Evolutionary conservation across 2,888 invertebrate species (phyloP).

Genomic region (Pachliopta kotzebuea): DNA sequence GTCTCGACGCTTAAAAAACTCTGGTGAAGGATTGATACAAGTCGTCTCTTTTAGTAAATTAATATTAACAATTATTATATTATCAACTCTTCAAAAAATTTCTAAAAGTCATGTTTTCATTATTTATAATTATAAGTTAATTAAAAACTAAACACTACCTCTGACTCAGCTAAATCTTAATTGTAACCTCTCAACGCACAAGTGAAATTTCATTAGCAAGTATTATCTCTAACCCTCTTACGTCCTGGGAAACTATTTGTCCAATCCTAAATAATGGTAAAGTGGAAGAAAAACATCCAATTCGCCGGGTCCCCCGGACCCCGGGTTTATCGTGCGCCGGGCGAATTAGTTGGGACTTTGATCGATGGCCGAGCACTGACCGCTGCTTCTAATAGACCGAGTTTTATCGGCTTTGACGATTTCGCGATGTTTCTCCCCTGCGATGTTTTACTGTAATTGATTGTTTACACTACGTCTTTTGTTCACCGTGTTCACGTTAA

Average conservation of each 20-base stretch:
- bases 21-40: no score
- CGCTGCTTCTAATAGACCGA: conserved; percentile 40
- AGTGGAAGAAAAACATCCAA: conserved; percentile 55
- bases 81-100: no score
- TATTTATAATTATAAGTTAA: background rate
- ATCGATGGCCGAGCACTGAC: conserved; percentile 41
- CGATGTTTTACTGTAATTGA: conserved; percentile 20
- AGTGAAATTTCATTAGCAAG: conserved; percentile 28
- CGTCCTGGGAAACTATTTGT: conserved; percentile 59
- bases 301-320: conserved; percentile 46
- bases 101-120: background rate
- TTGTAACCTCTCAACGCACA: conserved; percentile 14
- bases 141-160: background rate
- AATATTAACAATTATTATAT: no score
- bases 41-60: no score
- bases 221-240: conserved; percentile 46
- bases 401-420: conserved; percentile 26
- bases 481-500: background rate
- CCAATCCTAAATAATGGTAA: conserved; percentile 55
- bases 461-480: conserved; percentile 13
- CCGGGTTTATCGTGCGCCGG: conserved; percentile 47
- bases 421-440: conserved; percentile 7
- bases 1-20: no score
- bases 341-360: conserved; percentile 53
- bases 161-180: background rate